Evolutionary conservation across 2,113 vertebrate genomes (phyloP).

Genomic region (Antechinus flavipes): DNA sequence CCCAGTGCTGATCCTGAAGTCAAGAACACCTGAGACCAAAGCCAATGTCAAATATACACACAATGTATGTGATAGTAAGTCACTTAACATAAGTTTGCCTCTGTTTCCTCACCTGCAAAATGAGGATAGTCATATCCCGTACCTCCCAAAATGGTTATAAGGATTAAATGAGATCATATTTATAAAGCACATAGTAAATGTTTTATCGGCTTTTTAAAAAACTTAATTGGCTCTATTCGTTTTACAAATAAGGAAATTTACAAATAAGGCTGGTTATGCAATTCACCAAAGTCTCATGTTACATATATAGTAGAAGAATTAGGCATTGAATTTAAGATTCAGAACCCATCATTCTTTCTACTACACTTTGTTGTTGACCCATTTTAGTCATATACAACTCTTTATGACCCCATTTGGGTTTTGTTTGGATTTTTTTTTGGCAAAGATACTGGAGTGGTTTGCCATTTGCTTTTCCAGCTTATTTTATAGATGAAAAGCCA

Average conservation of each 20-base stretch:
- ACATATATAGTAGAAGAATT: not conserved
- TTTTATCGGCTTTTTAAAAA: no score
- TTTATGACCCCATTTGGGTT: not conserved
- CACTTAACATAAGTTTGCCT: not conserved
- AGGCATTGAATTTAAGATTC: not conserved
- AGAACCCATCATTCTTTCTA: not conserved
- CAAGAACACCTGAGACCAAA: not conserved
- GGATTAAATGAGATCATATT: not conserved
- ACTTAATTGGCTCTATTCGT: not conserved
- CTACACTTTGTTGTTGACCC: not conserved
- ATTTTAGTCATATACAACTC: not conserved
- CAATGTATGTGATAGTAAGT: not conserved
- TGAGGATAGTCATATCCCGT: not conserved
- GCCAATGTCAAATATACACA: not conserved
- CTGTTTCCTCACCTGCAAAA: not conserved
- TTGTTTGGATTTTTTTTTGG: not conserved
- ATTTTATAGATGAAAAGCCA: not conserved
- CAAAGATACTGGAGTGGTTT: no score
- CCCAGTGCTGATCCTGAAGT: not conserved
- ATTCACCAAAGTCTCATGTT: not conserved
- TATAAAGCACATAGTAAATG: not conserved
- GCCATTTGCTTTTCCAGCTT: not conserved
- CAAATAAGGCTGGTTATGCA: not conserved
- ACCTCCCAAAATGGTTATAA: not conserved
- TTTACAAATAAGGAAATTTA: not conserved